Conservation (phyloP, 2,797 vertebrate genomes). For the Sitta carolinensis region DNA sequence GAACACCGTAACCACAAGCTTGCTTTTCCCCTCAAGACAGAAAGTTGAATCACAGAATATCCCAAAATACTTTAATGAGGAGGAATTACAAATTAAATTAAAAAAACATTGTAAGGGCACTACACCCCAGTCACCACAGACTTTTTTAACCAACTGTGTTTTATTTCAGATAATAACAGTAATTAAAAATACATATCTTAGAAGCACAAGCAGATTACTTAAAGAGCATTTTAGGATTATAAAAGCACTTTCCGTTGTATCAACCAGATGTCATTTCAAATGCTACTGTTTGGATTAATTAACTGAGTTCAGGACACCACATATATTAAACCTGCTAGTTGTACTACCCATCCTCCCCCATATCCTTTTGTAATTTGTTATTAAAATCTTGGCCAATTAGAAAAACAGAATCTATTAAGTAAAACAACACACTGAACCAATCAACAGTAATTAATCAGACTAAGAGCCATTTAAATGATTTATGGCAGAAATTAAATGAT, state of each 20-base stretch:
- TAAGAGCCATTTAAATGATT: constrained; percentile 43
- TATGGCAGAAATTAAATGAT: constrained; percentile 12
- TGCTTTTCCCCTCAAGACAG: neutral
- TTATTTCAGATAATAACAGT: constrained; percentile 45
- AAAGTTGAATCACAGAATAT: neutral
- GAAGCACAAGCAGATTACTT: constrained; percentile 37
- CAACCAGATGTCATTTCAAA: constrained; percentile 58
- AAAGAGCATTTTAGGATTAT: constrained; percentile 61
- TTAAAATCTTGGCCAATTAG: constrained; percentile 53
- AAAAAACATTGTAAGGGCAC: neutral
- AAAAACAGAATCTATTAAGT: constrained; percentile 36
- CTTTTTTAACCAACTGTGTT: neutral
- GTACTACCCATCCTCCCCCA: neutral
- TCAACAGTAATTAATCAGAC: constrained; percentile 44
- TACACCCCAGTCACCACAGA: neutral
- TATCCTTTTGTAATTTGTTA: constrained; percentile 31
- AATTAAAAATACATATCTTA: constrained; percentile 57
- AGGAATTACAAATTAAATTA: neutral
- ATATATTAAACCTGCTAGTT: constrained; percentile 30
- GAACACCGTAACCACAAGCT: neutral
- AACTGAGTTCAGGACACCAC: constrained; percentile 48
- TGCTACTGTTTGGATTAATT: constrained; percentile 51
- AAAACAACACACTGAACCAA: constrained; percentile 45
- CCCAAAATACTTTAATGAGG: neutral
- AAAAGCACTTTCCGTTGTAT: constrained; percentile 39